Percentiles rank a stretch among this genome's conserved stretches.
phyloP scores from a whole-genome alignment of 2,888 invertebrate genomes.

The Lasioglossum zephyrum region DNA sequence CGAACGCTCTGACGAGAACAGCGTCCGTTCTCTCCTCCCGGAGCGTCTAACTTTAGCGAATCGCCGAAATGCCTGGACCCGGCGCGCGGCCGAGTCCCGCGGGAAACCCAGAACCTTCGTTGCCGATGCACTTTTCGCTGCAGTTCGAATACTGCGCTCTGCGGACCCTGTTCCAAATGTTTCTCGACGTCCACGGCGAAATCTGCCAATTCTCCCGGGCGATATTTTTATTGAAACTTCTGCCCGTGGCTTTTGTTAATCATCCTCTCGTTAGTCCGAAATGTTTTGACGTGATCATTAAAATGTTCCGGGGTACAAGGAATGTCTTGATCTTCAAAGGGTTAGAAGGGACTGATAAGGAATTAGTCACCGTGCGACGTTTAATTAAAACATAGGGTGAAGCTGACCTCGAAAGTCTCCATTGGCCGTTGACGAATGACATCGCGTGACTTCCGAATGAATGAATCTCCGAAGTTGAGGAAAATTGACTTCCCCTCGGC shows the following conservation, averaged over 20 bases:
- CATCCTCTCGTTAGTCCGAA: neutral
- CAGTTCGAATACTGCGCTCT: neutral
- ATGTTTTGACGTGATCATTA: no score
- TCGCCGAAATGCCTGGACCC: constrained; percentile 21
- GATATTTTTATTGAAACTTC: neutral
- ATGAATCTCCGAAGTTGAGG: neutral
- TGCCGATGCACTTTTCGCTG: neutral
- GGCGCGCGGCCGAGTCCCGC: constrained; percentile 6
- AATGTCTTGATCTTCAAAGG: neutral
- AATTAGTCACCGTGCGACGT: neutral
- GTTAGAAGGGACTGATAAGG: neutral
- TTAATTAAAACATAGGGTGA: neutral
- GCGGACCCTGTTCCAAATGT: neutral
- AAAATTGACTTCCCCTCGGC: constrained; percentile 2
- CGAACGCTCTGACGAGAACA: constrained; percentile 3
- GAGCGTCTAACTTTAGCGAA: constrained; percentile 40
- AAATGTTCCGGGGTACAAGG: neutral
- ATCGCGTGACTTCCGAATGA: neutral
- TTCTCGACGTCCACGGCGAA: neutral
- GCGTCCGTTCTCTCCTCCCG: neutral
- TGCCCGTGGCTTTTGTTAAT: neutral
- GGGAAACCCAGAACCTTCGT: neutral
- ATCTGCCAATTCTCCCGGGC: neutral
- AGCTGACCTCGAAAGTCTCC: neutral
- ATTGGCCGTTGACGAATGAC: neutral